These are phyloP conservation scores for Delia radicum DNA, from an alignment of 1,140 invertebrate species.

Conservation along the genomic window DNA sequence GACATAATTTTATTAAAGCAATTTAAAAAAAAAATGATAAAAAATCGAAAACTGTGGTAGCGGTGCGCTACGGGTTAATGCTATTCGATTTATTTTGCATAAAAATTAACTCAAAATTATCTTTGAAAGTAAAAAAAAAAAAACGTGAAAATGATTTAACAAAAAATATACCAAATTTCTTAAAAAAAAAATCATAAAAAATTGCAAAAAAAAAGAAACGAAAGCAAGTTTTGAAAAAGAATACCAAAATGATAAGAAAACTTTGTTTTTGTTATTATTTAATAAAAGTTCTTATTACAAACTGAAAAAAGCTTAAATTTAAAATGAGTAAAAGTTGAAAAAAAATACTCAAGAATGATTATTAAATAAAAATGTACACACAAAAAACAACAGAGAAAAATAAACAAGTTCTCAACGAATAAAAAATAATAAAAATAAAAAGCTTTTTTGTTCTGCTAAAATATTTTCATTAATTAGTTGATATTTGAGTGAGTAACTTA, in stretches of 20 bases:
- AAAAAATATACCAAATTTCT: background rate
- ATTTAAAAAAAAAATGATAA: too few relatives aligned
- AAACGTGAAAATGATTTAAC: background rate
- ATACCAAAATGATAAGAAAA: background rate
- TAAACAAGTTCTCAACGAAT: background rate
- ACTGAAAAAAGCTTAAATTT: background rate
- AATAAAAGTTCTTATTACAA: too few relatives aligned
- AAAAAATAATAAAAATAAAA: background rate
- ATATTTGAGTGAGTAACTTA: background rate
- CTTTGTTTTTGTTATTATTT: too few relatives aligned
- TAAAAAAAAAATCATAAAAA: background rate
- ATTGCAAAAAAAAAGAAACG: background rate
- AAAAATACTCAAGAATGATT: conserved; percentile 5
- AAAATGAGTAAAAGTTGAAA: conserved; percentile 10
- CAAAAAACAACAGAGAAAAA: background rate
- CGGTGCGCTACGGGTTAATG: too few relatives aligned
- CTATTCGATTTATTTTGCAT: too few relatives aligned
- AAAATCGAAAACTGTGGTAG: too few relatives aligned
- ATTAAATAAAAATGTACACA: background rate
- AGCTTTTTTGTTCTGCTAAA: conserved; percentile 5
- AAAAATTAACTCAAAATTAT: too few relatives aligned
- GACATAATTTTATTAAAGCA: too few relatives aligned
- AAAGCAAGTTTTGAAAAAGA: background rate
- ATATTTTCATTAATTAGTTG: conserved; percentile 13
- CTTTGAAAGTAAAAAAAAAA: too few relatives aligned